A percentile compares a stretch with the other conserved stretches of the same genome.
Evolutionary conservation across 2,888 invertebrate genomes (phyloP).

Genomic region (Drosophila phalerata): DNA sequence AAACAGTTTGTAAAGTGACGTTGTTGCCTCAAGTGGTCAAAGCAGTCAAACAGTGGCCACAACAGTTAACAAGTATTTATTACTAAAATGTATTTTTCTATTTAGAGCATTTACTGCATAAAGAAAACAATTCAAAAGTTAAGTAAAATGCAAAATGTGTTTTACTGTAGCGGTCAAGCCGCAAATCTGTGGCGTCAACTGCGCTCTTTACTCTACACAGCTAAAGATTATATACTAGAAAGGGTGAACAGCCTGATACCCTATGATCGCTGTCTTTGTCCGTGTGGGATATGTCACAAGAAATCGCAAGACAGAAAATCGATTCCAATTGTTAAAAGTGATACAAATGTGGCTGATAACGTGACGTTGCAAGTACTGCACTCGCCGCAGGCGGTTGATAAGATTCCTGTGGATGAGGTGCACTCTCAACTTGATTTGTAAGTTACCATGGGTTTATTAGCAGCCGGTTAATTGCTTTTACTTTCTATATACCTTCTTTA

Average conservation of each 20-base stretch:
- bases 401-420: constrained; percentile 14
- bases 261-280: constrained; percentile 57
- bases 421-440: constrained; percentile 33
- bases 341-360: constrained; percentile 35
- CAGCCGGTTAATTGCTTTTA: not conserved
- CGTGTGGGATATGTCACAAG: constrained; percentile 47
- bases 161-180: constrained; percentile 40
- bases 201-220: constrained; percentile 48
- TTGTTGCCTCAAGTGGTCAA: constrained; percentile 51
- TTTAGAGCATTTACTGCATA: not conserved
- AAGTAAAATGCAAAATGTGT: constrained; percentile 61
- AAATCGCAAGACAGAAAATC: constrained; percentile 77
- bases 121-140: no score
- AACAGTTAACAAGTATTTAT: constrained; percentile 22
- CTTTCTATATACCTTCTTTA: no score
- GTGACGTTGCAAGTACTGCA: constrained; percentile 46
- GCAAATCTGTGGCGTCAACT: constrained; percentile 42
- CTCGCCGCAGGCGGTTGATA: constrained; percentile 26
- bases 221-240: constrained; percentile 68
- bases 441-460: constrained; percentile 23
- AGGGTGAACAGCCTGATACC: constrained; percentile 39
- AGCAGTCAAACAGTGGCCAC: not conserved
- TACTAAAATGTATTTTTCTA: constrained; percentile 23
- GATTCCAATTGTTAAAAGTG: constrained; percentile 70
- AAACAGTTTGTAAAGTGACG: constrained; percentile 60